A percentile compares a stretch with the other conserved stretches of the same genome.
These are phyloP conservation scores for Bombus impatiens DNA, from an alignment of 1,140 invertebrate genomes.

Conservation along the genomic window DNA sequence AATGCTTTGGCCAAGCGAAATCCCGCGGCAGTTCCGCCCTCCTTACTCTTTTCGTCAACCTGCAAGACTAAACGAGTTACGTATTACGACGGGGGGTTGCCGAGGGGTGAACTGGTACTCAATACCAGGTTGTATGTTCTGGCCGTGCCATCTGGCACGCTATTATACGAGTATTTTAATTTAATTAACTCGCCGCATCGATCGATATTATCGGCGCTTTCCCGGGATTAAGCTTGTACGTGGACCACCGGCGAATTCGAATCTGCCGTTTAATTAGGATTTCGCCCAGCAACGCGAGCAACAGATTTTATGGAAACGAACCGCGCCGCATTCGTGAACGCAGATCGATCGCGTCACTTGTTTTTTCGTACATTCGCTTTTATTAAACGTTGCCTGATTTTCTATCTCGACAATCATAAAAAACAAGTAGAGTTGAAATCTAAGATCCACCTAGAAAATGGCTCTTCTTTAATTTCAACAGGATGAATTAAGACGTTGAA, in stretches of 20 bases:
- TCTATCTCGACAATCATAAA: neutral
- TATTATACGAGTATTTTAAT: slow-evolving; percentile 83
- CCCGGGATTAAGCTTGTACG: slow-evolving; percentile 80
- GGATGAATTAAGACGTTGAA: neutral
- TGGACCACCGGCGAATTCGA: slow-evolving; percentile 72
- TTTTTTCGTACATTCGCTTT: slow-evolving; percentile 31
- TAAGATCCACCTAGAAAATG: neutral
- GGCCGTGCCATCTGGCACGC: slow-evolving; percentile 79
- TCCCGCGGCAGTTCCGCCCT: slow-evolving; percentile 50
- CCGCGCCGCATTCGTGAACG: slow-evolving; percentile 27
- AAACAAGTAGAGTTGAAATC: neutral
- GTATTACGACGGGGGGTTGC: slow-evolving; percentile 71
- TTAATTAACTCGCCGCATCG: slow-evolving; percentile 81
- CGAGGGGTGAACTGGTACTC: slow-evolving; percentile 62
- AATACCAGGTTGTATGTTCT: slow-evolving; percentile 80
- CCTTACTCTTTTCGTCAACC: slow-evolving; percentile 74
- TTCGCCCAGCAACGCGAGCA: slow-evolving; percentile 76
- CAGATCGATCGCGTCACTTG: slow-evolving; percentile 42
- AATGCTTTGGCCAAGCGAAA: slow-evolving; percentile 75
- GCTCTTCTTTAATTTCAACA: too few relatives aligned
- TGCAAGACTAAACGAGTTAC: slow-evolving; percentile 81
- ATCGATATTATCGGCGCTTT: slow-evolving; percentile 82
- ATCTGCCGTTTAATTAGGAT: slow-evolving; percentile 82
- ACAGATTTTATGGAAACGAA: slow-evolving; percentile 79
- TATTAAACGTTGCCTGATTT: neutral